These are phyloP conservation scores for Sarcophaga caerulescens DNA, from an alignment of 2,888 invertebrate genomes.

Conservation along the genomic window DNA sequence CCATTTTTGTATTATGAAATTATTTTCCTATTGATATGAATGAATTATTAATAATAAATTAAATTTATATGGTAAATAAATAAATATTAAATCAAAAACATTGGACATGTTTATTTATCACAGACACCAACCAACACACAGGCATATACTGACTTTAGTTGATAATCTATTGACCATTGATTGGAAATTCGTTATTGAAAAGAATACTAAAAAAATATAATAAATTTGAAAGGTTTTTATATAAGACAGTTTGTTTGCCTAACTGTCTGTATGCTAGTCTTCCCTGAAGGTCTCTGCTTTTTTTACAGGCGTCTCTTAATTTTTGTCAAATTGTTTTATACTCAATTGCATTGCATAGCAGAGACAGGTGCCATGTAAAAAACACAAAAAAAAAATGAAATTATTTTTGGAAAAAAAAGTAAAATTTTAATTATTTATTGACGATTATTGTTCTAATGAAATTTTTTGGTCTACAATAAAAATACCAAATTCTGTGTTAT, in stretches of 20 bases:
- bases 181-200: not conserved
- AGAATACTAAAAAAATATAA: not conserved
- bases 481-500: too few relatives aligned
- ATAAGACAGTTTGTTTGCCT: not conserved
- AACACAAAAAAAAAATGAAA: too few relatives aligned
- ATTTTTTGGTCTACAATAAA: too few relatives aligned
- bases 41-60: constrained; percentile 68
- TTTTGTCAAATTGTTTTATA: not conserved
- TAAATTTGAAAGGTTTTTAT: too few relatives aligned
- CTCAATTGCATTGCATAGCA: too few relatives aligned
- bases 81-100: not conserved
- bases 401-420: too few relatives aligned
- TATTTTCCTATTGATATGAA: constrained; percentile 44
- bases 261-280: not conserved
- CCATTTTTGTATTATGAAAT: constrained; percentile 30
- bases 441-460: too few relatives aligned
- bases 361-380: too few relatives aligned
- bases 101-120: not conserved
- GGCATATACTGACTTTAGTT: not conserved
- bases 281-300: not conserved
- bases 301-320: not conserved
- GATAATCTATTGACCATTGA: not conserved
- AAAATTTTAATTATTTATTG: too few relatives aligned
- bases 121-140: not conserved
- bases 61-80: constrained; percentile 56